Evolutionary conservation across 2,888 invertebrate species (phyloP), one percentile per base, ranked within the genome.

Genomic region (Flexamia atlantica): DNA sequence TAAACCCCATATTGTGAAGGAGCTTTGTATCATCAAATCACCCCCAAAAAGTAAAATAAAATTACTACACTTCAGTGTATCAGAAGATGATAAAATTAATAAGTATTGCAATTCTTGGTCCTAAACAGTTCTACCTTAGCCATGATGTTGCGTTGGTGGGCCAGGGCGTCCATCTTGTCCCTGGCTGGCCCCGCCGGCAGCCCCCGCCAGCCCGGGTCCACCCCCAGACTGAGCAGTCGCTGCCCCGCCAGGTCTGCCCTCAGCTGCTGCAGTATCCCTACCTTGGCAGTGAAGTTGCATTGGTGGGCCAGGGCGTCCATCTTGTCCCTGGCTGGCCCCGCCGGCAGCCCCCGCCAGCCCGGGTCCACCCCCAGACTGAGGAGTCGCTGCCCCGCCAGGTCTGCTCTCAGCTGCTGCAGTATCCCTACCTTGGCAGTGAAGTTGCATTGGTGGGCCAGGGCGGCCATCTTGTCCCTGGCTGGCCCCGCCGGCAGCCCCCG

Each of bases 351-450:
- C 57, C 90, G 91, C 92, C 93, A 94, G 40, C 93, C 91, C 2
- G 94, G 93, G 88, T 94, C 94, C 25, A 95, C 92, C 17, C 94
- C 94, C 74, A 93, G 90, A 84, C 92, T 91, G 85, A 91, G 91
- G 85, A 95, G 89, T 83, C 92, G 92, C 46, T 84, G 72, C 32
- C 80, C 72, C 74, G 53, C 40, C 12, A 87, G 72, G 60, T 87
- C 85, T 25, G 76, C 80, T 42, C 84, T 85, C 53, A 86, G 81
- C 53, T 81, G 83, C n/a, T 79, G 53, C 60, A 86, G 64, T n/a
- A 86, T 84, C 17, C 84, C 80, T 0, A 30, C 85, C 25, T 82
- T 82, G 5, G 70, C 70, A 4, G 82, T 91, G 1, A 92, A 87
- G 87, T 91, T 92, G 83, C 92, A 91, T 88, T 93, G 92, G 88